phyloP scores from a whole-genome alignment of 2,797 vertebrate genomes.

The Sylvilagus floridanus region DNA sequence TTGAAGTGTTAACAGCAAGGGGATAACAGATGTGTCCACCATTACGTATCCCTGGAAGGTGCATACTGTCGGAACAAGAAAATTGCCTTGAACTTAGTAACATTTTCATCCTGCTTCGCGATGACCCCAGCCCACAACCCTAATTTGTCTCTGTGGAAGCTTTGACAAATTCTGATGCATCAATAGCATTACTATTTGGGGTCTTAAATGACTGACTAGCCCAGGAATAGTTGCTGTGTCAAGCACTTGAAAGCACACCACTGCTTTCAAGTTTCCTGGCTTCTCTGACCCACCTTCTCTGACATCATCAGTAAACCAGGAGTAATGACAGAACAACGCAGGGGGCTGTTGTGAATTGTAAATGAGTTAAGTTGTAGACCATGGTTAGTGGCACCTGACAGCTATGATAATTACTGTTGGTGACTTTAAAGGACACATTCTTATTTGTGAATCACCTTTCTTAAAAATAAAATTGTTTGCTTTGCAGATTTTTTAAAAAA shows the following conservation, averaged over 20 bases:
- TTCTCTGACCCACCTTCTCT: neutral
- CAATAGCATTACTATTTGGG: neutral
- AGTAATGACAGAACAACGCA: neutral
- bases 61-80: neutral
- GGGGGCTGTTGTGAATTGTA: neutral
- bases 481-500: constrained; percentile 95
- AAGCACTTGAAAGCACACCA: neutral
- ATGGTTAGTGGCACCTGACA: neutral
- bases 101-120: neutral
- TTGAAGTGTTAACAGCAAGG: no score
- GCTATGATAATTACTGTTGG: constrained; percentile 54
- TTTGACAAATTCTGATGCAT: neutral
- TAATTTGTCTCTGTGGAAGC: neutral
- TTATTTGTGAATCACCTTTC: constrained; percentile 82
- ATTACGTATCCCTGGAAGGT: neutral
- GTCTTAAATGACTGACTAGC: neutral
- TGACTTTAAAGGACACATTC: constrained; percentile 74
- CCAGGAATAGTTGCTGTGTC: neutral
- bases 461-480: constrained; percentile 85
- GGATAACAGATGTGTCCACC: neutral
- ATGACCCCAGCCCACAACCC: neutral
- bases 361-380: neutral
- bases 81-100: neutral
- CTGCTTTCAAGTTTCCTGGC: neutral
- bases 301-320: neutral